A percentile compares a stretch with the other conserved stretches of the same genome.
These are phyloP conservation scores for Drosophila watanabei DNA, from an alignment of 1,140 invertebrate species.

Conservation along the genomic window DNA sequence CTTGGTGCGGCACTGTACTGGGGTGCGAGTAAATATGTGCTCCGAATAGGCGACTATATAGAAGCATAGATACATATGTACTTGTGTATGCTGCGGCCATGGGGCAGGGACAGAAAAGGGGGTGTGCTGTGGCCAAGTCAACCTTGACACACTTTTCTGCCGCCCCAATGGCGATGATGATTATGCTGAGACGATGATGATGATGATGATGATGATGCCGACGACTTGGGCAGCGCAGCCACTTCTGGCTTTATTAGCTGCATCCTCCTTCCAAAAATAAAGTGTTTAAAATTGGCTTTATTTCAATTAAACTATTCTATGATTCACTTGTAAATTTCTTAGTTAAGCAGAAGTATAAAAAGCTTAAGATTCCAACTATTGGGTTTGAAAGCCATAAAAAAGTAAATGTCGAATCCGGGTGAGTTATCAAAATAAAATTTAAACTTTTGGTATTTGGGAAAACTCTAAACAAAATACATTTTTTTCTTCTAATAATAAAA, in stretches of 20 bases:
- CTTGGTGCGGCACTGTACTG: constrained; percentile 16
- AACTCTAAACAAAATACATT: background rate
- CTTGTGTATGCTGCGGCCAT: constrained; percentile 32
- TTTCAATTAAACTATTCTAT: background rate
- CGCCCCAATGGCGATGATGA: constrained; percentile 33
- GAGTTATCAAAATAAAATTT: background rate
- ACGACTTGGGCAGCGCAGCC: constrained; percentile 41
- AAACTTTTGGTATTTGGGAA: background rate
- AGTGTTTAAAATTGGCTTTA: background rate
- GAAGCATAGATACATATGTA: constrained; percentile 51
- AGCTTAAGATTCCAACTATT: background rate
- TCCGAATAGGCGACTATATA: constrained; percentile 56
- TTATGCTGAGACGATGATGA: constrained; percentile 20
- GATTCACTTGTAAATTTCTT: background rate
- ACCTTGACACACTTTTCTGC: constrained; percentile 57
- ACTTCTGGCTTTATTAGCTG: constrained; percentile 34
- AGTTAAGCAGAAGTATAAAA: background rate
- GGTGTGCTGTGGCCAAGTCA: constrained; percentile 38
- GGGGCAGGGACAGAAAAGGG: constrained; percentile 2
- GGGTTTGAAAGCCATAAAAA: no score
- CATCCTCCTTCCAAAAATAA: constrained; percentile 14
- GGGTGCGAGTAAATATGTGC: constrained; percentile 50
- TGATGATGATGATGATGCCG: constrained; percentile 2
- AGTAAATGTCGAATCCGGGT: background rate
- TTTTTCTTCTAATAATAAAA: background rate